phyloP scores from a whole-genome alignment of 2,113 vertebrate genomes.

The Albula goreensis region DNA sequence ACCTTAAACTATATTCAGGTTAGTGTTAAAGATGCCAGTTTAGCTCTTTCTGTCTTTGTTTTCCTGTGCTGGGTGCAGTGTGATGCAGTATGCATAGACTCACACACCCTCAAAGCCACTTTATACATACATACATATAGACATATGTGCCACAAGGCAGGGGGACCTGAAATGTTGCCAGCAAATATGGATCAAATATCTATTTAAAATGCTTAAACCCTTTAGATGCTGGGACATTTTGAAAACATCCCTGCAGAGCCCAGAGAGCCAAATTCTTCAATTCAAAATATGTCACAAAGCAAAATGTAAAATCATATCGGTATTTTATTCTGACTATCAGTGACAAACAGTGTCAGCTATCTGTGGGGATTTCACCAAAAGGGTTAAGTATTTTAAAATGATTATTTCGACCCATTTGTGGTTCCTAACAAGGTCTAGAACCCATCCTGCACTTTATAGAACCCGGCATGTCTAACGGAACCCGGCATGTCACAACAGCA shows the following conservation, averaged over 20 bases:
- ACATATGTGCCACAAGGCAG: slow-evolving; percentile 26
- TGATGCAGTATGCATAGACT: slow-evolving; percentile 8
- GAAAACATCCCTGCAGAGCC: neutral
- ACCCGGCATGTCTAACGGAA: neutral
- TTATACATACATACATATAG: no score
- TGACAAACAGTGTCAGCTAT: neutral
- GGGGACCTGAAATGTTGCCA: neutral
- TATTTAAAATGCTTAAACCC: neutral
- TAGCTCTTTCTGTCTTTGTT: slow-evolving; percentile 43
- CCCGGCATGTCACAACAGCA: neutral
- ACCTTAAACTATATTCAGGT: slow-evolving; percentile 56
- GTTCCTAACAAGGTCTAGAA: neutral
- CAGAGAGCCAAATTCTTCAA: no score
- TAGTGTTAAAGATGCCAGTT: slow-evolving; percentile 57
- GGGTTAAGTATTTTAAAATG: neutral
- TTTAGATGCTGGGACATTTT: neutral
- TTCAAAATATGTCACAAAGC: no score
- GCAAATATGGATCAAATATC: neutral
- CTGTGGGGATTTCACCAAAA: neutral
- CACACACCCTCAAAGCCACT: slow-evolving; percentile 42
- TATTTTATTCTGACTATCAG: neutral
- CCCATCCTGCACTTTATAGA: neutral
- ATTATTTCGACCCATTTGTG: neutral
- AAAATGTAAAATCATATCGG: no score
- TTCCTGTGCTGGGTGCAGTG: slow-evolving; percentile 60